Base-by-base conservation (phyloP, 2,888 invertebrate species). In the Melangyna quadrimaculata region DNA sequence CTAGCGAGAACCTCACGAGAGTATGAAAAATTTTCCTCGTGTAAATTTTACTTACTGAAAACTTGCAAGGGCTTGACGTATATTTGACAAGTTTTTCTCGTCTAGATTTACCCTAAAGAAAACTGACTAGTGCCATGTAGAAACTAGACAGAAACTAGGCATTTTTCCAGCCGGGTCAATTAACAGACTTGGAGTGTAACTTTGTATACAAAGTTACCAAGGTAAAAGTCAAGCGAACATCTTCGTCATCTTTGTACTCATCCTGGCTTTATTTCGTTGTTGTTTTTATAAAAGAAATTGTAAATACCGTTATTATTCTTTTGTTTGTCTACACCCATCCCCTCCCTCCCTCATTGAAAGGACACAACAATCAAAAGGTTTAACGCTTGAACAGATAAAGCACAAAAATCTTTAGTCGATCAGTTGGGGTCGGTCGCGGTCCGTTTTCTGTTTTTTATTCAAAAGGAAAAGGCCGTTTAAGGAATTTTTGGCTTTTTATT, bases 291-390 rank as follows among this genome's bases (percentile, higher is more conserved):
- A 32, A 10, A 43, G 35, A 55, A 61, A 65, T 51, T 37, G 51
- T 71, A 65, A 40, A 27, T 72, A 55, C 67, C 61, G 57, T 65
- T 71, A 57, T 75, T 72, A 59, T 72, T 67, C 37, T 22, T 35
- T 77, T 82, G 72, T 77, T 45, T 79, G 35, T n/a, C 72, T 43
- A 14, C 37, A 8, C 40, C 40, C 19, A 32, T 12, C n/a, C 53
- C 57, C 24, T 27, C 2, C 17, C 14, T 8, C 10, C n/a, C n/a
- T n/a, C n/a, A n/a, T 17, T 29, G 14, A 24, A 45, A 32, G 57
- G 43, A 55, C 35, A 43, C 40, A 59, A 19, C 19, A 51, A 71
- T 65, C 57, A 81, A 81, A 81, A 67, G 51, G 63, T 75, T 74
- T 74, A 78, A 67, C 72, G 74, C 71, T 71, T 45, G 37, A 71